Conservation (phyloP, 2,888 invertebrate genomes). For the Drosophila macrospina region DNA sequence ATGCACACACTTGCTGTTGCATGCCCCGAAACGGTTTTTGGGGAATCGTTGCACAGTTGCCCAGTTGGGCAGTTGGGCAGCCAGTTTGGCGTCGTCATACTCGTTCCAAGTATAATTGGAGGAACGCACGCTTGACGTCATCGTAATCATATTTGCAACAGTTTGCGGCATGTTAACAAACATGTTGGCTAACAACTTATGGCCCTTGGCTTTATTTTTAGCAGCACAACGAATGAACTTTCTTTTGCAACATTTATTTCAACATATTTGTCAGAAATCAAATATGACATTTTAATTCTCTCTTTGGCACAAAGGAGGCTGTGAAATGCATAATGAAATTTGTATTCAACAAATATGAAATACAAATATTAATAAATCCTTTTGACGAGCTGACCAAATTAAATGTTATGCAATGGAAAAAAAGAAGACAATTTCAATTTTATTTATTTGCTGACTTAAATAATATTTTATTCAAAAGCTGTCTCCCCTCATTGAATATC, state of each 20-base stretch:
- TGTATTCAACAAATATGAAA: not conserved
- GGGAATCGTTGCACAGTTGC: no score
- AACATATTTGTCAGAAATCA: not conserved
- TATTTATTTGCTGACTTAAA: slow-evolving; percentile 2
- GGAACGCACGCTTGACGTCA: slow-evolving; percentile 33
- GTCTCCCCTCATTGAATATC: not conserved
- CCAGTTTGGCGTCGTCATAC: not conserved
- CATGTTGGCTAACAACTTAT: slow-evolving; percentile 7
- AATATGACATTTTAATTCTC: not conserved
- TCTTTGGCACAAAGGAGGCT: not conserved
- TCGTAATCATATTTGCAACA: slow-evolving; percentile 44
- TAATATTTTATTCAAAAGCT: not conserved
- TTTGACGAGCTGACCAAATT: slow-evolving; percentile 3
- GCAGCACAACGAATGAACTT: not conserved
- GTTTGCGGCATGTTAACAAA: slow-evolving; percentile 16
- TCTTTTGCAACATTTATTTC: not conserved
- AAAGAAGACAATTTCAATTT: not conserved
- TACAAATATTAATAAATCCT: not conserved
- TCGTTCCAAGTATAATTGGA: slow-evolving; percentile 47
- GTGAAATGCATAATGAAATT: not conserved
- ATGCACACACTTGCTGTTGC: not conserved
- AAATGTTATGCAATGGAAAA: not conserved
- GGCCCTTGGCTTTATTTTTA: not conserved
- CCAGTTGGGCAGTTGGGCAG: slow-evolving; percentile 2
- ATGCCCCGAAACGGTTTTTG: slow-evolving; percentile 1